phyloP scores from a whole-genome alignment of 2,888 invertebrate species.

The Troilus luridus region DNA sequence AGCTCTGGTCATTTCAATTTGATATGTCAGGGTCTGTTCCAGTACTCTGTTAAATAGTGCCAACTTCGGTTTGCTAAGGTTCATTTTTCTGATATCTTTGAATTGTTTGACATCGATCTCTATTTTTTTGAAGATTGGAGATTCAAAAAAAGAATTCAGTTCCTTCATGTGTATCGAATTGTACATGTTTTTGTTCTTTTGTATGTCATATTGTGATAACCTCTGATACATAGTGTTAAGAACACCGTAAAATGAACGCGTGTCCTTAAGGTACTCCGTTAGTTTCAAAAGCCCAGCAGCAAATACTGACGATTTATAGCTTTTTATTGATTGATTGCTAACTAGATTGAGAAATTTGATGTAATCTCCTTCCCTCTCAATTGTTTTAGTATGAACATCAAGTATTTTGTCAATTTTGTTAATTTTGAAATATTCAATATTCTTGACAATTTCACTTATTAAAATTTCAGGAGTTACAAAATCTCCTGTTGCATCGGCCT shows the following conservation, averaged over 20 bases:
- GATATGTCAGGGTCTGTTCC: neutral
- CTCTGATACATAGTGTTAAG: neutral
- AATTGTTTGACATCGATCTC: neutral
- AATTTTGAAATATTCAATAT: neutral
- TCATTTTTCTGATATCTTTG: neutral
- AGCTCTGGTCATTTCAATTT: neutral
- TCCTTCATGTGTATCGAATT: neutral
- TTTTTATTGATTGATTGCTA: constrained; percentile 24
- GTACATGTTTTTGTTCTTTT: neutral
- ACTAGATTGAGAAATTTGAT: constrained; percentile 40
- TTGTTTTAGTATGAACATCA: neutral
- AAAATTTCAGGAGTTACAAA: neutral
- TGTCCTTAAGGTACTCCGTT: neutral
- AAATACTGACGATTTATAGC: neutral
- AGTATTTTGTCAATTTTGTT: neutral
- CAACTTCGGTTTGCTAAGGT: neutral
- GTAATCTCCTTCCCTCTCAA: constrained; percentile 2
- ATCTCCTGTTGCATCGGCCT: neutral
- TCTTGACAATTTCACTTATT: neutral
- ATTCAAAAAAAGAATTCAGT: neutral
- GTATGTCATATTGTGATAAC: constrained; percentile 22
- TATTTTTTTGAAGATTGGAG: neutral
- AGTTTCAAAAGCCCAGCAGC: neutral
- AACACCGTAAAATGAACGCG: neutral
- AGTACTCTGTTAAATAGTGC: neutral